Conservation (phyloP, 1,140 invertebrate genomes). For the Heliconius eleuchia region DNA sequence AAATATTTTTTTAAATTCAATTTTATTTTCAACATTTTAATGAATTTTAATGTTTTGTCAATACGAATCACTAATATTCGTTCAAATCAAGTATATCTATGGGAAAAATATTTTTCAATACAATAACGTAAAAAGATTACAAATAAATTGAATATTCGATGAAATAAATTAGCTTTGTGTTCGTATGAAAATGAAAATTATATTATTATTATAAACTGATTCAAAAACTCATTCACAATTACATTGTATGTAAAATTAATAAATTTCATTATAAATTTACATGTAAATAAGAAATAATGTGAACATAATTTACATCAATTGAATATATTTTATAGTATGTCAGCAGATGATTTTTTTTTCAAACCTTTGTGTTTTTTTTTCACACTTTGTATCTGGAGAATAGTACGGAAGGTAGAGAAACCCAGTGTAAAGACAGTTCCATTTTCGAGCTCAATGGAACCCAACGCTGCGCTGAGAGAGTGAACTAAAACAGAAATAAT, state of each 20-base stretch:
- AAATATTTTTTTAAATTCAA: too few species aligned
- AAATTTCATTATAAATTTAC: neutral
- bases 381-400: neutral
- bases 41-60: too few species aligned
- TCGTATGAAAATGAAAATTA: neutral
- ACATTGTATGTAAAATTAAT: conserved; percentile 11
- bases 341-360: too few species aligned
- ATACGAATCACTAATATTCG: too few species aligned
- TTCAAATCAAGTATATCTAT: too few species aligned
- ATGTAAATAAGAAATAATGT: too few species aligned
- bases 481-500: too few species aligned
- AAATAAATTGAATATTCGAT: neutral
- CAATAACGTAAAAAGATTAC: neutral
- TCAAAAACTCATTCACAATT: neutral
- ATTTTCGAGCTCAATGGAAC: neutral
- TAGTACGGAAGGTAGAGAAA: neutral
- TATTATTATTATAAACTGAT: neutral
- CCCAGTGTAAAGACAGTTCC: neutral
- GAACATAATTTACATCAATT: too few species aligned
- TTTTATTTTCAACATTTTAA: too few species aligned
- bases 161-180: conserved; percentile 1
- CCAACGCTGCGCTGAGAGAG: neutral
- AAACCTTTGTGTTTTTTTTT: neutral
- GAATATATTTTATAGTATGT: too few species aligned
- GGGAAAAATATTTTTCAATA: neutral